Conservation (phyloP, 2,113 vertebrate species). For the Chaenocephalus aceratus region DNA sequence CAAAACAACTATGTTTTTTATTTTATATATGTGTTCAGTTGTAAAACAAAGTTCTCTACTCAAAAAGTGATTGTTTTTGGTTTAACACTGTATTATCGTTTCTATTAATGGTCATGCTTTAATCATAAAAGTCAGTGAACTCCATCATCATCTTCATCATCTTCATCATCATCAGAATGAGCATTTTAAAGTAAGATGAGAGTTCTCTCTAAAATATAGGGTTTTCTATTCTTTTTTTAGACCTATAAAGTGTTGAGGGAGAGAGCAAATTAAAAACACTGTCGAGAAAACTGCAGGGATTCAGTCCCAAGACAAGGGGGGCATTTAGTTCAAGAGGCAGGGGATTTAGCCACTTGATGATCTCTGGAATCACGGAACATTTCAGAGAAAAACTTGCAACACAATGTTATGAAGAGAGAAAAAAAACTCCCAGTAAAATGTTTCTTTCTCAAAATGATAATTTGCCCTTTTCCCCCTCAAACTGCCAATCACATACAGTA, state of each 20-base stretch:
- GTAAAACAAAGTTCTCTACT: conserved; percentile 8
- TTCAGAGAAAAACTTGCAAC: conserved; percentile 2
- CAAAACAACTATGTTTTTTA: neutral
- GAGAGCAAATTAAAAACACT: conserved; percentile 28
- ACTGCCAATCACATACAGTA: neutral
- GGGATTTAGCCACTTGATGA: conserved; percentile 53
- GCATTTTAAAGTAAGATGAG: neutral
- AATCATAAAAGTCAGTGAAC: neutral
- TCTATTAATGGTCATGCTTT: neutral
- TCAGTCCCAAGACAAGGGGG: conserved; percentile 40
- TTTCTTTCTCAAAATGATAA: neutral
- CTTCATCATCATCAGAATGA: conserved; percentile 9
- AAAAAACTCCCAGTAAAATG: conserved; percentile 14
- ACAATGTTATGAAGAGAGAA: neutral
- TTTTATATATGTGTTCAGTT: neutral
- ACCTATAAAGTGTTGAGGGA: conserved; percentile 26
- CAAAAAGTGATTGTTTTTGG: conserved; percentile 3
- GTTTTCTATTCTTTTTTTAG: conserved; percentile 43
- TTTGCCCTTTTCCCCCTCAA: neutral
- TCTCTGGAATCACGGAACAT: conserved; percentile 27
- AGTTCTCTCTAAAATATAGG: conserved; percentile 12
- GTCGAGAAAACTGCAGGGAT: conserved; percentile 41
- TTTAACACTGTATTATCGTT: neutral
- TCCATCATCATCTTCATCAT: conserved; percentile 1
- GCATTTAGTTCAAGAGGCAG: conserved; percentile 45